phyloP scores from a whole-genome alignment of 1,140 invertebrate species.

The Gryon sp. region DNA sequence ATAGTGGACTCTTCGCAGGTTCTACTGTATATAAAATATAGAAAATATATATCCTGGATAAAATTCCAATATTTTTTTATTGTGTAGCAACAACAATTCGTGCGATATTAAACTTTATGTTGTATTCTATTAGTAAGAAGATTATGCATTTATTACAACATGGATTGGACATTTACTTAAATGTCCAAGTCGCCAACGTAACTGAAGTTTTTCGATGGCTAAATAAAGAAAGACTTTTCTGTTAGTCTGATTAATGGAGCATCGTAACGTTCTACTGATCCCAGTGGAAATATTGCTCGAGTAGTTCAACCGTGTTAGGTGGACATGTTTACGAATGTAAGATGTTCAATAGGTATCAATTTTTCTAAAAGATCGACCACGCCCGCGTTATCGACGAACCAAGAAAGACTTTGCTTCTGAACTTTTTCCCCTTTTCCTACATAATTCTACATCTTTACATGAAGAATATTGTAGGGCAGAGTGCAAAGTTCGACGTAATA shows the following conservation, averaged over 20 bases:
- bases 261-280: slow-evolving; percentile 36
- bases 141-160: no score
- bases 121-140: no score
- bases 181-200: no score
- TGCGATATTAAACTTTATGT: no score
- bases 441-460: slow-evolving; percentile 21
- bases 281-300: slow-evolving; percentile 58
- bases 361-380: slow-evolving; percentile 58
- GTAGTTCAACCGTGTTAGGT: slow-evolving; percentile 43
- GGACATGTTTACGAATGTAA: slow-evolving; percentile 40
- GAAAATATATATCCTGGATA: no score
- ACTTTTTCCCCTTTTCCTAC: slow-evolving; percentile 2
- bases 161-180: no score
- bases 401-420: slow-evolving; percentile 33
- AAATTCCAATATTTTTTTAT: no score
- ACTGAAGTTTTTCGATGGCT: no score
- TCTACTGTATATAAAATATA: no score
- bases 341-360: slow-evolving; percentile 53
- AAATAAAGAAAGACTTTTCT: no score
- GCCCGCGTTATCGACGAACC: slow-evolving; percentile 48
- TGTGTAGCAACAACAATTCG: no score
- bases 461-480: slow-evolving; percentile 15
- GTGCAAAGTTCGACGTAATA: slow-evolving; percentile 9
- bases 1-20: no score
- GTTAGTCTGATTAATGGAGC: slow-evolving; percentile 40